Conservation (phyloP, 2,113 vertebrate genomes). For the Naja naja region DNA sequence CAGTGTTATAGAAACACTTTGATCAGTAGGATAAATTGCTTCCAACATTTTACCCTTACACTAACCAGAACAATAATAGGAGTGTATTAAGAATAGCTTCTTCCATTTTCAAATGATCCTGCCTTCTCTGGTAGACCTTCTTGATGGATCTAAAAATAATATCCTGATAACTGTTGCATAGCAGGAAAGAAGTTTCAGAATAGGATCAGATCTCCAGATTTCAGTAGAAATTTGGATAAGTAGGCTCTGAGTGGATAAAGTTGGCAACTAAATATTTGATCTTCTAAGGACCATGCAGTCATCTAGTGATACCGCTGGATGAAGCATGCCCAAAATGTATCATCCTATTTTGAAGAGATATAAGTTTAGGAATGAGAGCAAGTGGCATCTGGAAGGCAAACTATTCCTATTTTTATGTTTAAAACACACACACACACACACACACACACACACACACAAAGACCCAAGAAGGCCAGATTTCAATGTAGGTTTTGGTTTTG, state of each 20-base stretch:
- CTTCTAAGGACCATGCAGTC: background rate
- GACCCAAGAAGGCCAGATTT: background rate
- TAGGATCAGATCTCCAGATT: background rate
- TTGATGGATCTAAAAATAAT: background rate
- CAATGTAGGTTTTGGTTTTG: background rate
- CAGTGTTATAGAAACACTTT: constrained; percentile 24
- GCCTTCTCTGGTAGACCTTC: background rate
- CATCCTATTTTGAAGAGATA: background rate
- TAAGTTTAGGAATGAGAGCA: background rate
- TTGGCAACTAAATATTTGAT: background rate
- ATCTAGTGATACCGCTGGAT: background rate
- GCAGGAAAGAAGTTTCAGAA: background rate
- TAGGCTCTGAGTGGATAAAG: background rate
- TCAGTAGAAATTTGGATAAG: background rate
- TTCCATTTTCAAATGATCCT: background rate
- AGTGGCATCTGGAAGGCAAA: background rate
- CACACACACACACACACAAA: background rate
- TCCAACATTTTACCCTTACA: background rate
- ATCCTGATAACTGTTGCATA: background rate
- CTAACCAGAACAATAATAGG: background rate
- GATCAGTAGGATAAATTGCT: background rate
- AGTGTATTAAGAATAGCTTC: background rate
- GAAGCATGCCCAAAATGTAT: background rate
- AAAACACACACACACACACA: too few relatives aligned
- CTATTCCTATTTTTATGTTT: background rate